Percentiles rank a stretch among this genome's conserved stretches.
phyloP scores from a whole-genome alignment of 2,888 invertebrate genomes.

The Liodrosophila aerea region DNA sequence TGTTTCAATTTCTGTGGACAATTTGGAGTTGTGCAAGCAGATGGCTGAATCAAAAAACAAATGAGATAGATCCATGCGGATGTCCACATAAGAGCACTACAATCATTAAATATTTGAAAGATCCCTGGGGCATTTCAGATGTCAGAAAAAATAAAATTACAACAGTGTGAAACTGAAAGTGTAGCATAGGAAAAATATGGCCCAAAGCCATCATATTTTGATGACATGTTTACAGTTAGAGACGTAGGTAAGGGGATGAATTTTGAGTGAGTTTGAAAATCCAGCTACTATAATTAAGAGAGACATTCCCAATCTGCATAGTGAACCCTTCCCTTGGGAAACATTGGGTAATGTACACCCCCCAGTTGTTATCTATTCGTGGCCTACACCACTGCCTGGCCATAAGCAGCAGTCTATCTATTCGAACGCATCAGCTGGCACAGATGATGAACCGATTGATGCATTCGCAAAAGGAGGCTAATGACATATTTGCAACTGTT shows the following conservation, averaged over 20 bases:
- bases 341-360: too few species aligned
- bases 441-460: slow-evolving; percentile 3
- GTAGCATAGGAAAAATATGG: slow-evolving; percentile 8
- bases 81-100: neutral
- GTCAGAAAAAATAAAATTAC: slow-evolving; percentile 17
- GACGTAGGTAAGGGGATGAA: too few species aligned
- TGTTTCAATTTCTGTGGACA: slow-evolving; percentile 13
- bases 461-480: slow-evolving; percentile 30
- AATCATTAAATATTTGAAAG: slow-evolving; percentile 19
- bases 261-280: neutral
- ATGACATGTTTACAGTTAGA: slow-evolving; percentile 1
- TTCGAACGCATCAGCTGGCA: neutral
- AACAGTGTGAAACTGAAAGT: slow-evolving; percentile 21
- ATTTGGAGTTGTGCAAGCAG: slow-evolving; percentile 25
- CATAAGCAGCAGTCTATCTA: too few species aligned
- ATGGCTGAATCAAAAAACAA: slow-evolving; percentile 19
- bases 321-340: too few species aligned
- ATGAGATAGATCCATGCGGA: slow-evolving; percentile 2
- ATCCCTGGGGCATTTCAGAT: slow-evolving; percentile 28
- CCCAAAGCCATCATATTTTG: slow-evolving; percentile 13
- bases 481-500: slow-evolving; percentile 65
- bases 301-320: too few species aligned
- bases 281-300: neutral
- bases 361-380: too few species aligned
- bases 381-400: too few species aligned